Conservation (phyloP, 2,113 vertebrate genomes). For the Heterotis niloticus region DNA sequence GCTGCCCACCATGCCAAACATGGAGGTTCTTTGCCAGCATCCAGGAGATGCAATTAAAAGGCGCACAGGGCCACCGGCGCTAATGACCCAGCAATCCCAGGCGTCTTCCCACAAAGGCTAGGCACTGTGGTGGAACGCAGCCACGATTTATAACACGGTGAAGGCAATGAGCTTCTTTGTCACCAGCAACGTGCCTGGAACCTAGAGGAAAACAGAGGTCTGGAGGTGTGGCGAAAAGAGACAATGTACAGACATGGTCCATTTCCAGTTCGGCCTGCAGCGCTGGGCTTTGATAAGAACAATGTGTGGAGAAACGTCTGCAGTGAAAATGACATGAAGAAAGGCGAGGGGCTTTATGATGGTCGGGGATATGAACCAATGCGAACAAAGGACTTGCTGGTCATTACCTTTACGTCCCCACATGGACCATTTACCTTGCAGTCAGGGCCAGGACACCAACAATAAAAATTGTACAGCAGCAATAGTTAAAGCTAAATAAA, state of each 20-base stretch:
- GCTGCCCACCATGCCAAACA: conserved; percentile 46
- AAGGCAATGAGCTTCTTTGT: conserved; percentile 42
- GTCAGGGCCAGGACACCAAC: too few relatives aligned
- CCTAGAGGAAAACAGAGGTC: neutral
- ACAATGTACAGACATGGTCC: neutral
- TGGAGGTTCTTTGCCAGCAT: conserved; percentile 42
- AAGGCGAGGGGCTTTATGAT: too few relatives aligned
- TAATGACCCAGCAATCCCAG: conserved; percentile 50
- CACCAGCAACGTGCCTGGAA: conserved; percentile 25
- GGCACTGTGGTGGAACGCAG: conserved; percentile 48
- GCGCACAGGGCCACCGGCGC: conserved; percentile 43
- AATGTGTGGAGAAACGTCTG: too few relatives aligned
- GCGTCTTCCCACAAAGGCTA: conserved; percentile 43
- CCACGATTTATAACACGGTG: conserved; percentile 48
- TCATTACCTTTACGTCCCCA: too few relatives aligned
- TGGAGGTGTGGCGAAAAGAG: too few relatives aligned
- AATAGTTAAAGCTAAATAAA: too few relatives aligned
- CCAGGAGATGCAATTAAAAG: conserved; percentile 59
- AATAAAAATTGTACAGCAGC: too few relatives aligned
- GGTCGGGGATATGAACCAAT: too few relatives aligned
- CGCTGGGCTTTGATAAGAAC: too few relatives aligned
- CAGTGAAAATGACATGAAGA: too few relatives aligned
- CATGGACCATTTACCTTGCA: too few relatives aligned
- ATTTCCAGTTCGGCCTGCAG: conserved; percentile 30
- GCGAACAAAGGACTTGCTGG: too few relatives aligned